Percentiles rank a stretch among this genome's conserved stretches.
phyloP scores from a whole-genome alignment of 2,888 invertebrate genomes.

The Rugalucina vietnamica region DNA sequence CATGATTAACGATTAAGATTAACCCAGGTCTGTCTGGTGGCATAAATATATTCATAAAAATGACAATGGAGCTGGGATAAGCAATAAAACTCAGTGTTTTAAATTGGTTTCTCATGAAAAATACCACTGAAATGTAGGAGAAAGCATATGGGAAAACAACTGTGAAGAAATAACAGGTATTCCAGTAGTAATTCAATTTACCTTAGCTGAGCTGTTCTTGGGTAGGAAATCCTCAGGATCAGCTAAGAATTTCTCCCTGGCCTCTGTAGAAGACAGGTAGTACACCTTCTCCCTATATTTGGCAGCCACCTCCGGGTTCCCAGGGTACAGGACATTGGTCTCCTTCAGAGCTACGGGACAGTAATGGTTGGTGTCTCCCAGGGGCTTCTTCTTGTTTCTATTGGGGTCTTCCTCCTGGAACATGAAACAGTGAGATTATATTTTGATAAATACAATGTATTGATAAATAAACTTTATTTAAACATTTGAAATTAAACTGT shows the following conservation, averaged over 20 bases:
- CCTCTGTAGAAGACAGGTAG: constrained; percentile 81
- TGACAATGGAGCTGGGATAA: too few relatives aligned
- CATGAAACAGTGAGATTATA: too few relatives aligned
- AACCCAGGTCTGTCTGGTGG: too few relatives aligned
- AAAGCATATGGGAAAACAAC: background rate
- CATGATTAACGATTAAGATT: too few relatives aligned
- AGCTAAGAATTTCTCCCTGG: constrained; percentile 80
- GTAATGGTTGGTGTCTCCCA: constrained; percentile 83
- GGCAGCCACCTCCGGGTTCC: constrained; percentile 82
- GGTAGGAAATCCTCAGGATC: constrained; percentile 79
- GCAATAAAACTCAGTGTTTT: too few relatives aligned
- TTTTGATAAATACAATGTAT: too few relatives aligned
- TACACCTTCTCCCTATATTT: constrained; percentile 83
- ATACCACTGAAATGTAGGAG: background rate
- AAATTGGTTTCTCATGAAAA: too few relatives aligned
- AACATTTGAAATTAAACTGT: too few relatives aligned
- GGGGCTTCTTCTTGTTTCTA: constrained; percentile 80
- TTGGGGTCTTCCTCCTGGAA: constrained; percentile 81
- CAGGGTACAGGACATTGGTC: constrained; percentile 81
- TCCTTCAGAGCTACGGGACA: constrained; percentile 83
- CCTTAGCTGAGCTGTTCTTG: constrained; percentile 74
- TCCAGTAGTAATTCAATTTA: constrained; percentile 50
- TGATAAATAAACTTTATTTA: too few relatives aligned
- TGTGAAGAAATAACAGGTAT: background rate
- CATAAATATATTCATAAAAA: too few relatives aligned